Percentiles rank a stretch among this genome's conserved stretches.
Evolutionary conservation across 1,140 invertebrate species (phyloP).

Genomic region (Macrosteles quadrilineatus): DNA sequence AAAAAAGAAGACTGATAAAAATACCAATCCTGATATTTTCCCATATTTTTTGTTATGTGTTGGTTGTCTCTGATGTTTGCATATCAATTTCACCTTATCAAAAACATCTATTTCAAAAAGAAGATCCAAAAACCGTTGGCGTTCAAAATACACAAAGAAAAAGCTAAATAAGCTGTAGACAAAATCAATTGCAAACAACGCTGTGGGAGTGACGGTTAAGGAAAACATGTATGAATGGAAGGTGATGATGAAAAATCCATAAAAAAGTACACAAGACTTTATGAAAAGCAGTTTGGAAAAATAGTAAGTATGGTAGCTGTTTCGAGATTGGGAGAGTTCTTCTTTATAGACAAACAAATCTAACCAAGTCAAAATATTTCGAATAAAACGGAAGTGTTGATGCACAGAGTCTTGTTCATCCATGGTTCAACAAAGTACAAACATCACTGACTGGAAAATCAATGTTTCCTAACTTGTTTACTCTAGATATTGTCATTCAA

Average conservation of each 20-base stretch:
- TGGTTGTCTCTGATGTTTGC: background rate
- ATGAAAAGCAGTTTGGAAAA: background rate
- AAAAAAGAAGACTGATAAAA: background rate
- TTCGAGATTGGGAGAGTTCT: background rate
- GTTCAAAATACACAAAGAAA: background rate
- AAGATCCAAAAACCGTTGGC: background rate
- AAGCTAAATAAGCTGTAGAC: background rate
- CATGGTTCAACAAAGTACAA: no score
- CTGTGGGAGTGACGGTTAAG: background rate
- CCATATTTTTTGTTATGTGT: background rate
- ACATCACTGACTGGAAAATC: no score
- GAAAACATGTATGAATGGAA: background rate
- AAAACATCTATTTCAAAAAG: constrained; percentile 10
- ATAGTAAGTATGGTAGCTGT: background rate
- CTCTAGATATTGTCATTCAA: no score
- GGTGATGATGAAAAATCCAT: background rate
- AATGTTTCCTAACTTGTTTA: no score
- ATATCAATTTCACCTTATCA: background rate
- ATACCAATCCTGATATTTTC: background rate
- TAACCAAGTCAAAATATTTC: no score
- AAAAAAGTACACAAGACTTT: background rate
- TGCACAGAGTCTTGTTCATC: no score
- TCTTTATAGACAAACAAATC: background rate
- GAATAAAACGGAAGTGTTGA: no score
- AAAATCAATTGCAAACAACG: background rate